These are phyloP conservation scores for Peromyscus melanophrys DNA, from an alignment of 2,797 vertebrate species.

Conservation along the genomic window DNA sequence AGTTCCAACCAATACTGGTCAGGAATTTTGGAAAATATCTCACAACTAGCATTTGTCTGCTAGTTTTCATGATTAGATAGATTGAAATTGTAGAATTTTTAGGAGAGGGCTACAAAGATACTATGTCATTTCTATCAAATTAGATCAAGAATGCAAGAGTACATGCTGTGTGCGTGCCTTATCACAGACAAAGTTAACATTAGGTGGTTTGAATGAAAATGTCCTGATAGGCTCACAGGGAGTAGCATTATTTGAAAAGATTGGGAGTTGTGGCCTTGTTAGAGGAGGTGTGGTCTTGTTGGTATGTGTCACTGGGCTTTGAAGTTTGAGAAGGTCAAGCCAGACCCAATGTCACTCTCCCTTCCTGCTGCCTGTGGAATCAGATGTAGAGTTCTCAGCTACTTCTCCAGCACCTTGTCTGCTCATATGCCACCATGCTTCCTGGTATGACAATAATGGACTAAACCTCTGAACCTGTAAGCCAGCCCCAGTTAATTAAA, in stretches of 20 bases:
- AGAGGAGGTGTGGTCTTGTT: not conserved
- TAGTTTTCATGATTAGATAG: not conserved
- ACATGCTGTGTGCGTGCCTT: not conserved
- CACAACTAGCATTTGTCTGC: not conserved
- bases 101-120: not conserved
- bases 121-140: not conserved
- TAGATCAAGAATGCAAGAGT: not conserved
- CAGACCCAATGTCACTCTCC: not conserved
- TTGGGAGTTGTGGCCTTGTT: not conserved
- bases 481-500: not conserved
- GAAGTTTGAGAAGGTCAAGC: not conserved
- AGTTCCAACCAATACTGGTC: not conserved
- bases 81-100: not conserved
- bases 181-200: not conserved
- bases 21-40: not conserved
- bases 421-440: not conserved
- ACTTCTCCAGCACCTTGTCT: not conserved
- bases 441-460: not conserved
- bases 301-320: not conserved
- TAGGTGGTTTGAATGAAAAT: not conserved
- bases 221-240: not conserved
- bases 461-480: not conserved
- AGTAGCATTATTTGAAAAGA: not conserved
- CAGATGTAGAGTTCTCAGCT: not conserved
- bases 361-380: not conserved